phyloP scores from a whole-genome alignment of 2,888 invertebrate species.

The Stenolophus ochropezus region DNA sequence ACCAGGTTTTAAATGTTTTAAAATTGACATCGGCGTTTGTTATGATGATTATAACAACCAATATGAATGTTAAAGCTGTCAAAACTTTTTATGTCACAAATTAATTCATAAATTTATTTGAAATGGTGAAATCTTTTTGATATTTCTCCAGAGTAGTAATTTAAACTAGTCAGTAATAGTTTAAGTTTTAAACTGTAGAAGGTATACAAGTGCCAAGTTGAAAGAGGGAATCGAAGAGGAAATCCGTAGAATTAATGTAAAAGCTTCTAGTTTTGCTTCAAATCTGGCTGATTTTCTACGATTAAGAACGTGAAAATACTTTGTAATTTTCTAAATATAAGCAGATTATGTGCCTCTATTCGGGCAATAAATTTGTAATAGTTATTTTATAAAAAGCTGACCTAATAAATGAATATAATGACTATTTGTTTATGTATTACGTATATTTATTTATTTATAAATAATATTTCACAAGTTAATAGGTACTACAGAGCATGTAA shows the following conservation, averaged over 20 bases:
- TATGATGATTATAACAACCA: no score
- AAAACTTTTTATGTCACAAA: no score
- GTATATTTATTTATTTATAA: slow-evolving; percentile 30
- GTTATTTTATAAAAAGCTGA: slow-evolving; percentile 54
- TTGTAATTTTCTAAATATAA: slow-evolving; percentile 42
- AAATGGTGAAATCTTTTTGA: background rate
- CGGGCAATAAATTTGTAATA: slow-evolving; percentile 57
- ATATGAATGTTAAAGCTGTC: no score
- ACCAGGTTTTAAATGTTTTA: no score
- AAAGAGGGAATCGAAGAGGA: background rate
- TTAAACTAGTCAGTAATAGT: slow-evolving; percentile 4
- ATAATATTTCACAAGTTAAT: slow-evolving; percentile 11
- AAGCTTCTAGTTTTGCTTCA: background rate
- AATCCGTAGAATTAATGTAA: background rate
- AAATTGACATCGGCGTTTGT: no score
- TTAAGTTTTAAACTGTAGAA: background rate
- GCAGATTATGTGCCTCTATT: slow-evolving; percentile 50
- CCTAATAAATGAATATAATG: slow-evolving; percentile 47
- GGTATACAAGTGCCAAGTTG: background rate
- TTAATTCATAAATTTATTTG: background rate
- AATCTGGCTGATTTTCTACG: background rate
- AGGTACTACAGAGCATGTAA: background rate
- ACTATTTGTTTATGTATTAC: background rate
- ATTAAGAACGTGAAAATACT: background rate
- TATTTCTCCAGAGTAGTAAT: background rate